phyloP scores from a whole-genome alignment of 2,113 vertebrate genomes.

The Empidonax traillii region DNA sequence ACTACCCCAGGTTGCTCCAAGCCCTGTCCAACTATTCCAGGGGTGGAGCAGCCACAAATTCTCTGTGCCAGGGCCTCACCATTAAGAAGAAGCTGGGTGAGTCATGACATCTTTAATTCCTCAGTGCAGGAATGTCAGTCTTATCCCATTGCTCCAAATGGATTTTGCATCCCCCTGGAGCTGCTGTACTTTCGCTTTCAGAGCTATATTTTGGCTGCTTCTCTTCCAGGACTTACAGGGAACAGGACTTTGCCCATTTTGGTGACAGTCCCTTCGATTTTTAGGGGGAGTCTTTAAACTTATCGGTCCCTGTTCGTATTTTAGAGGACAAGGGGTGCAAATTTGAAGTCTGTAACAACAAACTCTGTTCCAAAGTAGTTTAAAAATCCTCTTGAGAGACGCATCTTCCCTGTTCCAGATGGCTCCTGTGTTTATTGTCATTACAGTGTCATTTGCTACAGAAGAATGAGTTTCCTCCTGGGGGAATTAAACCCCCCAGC shows the following conservation, averaged over 20 bases:
- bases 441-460: not conserved
- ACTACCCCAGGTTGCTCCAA: not conserved
- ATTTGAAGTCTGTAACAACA: not conserved
- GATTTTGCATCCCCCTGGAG: not conserved
- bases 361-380: not conserved
- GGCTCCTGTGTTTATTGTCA: not conserved
- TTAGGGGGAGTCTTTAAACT: not conserved
- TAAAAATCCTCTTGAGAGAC: slow-evolving; percentile 15
- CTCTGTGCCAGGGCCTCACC: not conserved
- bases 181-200: not conserved
- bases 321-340: not conserved
- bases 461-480: not conserved
- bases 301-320: not conserved
- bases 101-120: not conserved
- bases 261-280: not conserved
- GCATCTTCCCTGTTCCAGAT: not conserved
- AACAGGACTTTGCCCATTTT: not conserved
- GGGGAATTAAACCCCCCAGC: not conserved
- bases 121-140: not conserved
- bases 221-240: not conserved
- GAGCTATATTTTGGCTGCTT: not conserved
- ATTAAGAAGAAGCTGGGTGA: not conserved
- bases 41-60: not conserved
- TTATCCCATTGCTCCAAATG: fast-evolving
- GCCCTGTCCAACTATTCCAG: fast-evolving